Base-by-base conservation (phyloP, 1,140 invertebrate species). In the Diorhabda carinulata region DNA sequence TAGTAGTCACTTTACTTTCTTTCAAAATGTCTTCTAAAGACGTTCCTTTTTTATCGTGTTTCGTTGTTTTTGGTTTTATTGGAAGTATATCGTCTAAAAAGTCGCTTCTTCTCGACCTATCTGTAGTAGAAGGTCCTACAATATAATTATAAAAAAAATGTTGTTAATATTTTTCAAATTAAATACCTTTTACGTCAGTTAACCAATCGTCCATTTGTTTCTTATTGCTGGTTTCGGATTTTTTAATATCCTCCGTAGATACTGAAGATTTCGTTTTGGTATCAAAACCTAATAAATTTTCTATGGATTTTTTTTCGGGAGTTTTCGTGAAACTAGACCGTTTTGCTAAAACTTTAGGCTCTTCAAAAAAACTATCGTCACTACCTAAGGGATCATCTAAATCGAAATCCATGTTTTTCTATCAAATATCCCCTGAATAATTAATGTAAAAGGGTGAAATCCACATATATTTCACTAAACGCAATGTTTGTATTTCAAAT, bases 361-460 rank as follows among this genome's bases (percentile, higher is more conserved):
- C 79, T 4, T 84, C 82, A 42, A 85, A 85, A 68, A 85, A 85
- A 70, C 80, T 84, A 66, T 85, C 84, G 68, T 85, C 82, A 52
- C 82, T 84, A 64, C 81, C 83, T 64, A 77, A 70, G 7, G 72
- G 57, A 57, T 77, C 67, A 45, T 69, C 75, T 40, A 75, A 61
- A 43, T 69, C 74, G 57, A 75, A 74, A 70, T 76, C 66, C 74
- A 77, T 77, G 10, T 44, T 63, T 66, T 9, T 64, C 6, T 45
- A 4, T 64, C 25, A 25, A 25, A 25, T 25, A 25, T 25, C 25
- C 25, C 25, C 25, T 25, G 25, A 25, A 25, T 25, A 25, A 25
- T 25, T 25, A 25, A 25, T 25, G 25, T 25, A 25, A 25, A 25
- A 1, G 25, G 25, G 25, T 25, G 25, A 25, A 25, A 25, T 25